Conservation (phyloP, 2,113 vertebrate genomes). For the Xiphophorus couchianus region DNA sequence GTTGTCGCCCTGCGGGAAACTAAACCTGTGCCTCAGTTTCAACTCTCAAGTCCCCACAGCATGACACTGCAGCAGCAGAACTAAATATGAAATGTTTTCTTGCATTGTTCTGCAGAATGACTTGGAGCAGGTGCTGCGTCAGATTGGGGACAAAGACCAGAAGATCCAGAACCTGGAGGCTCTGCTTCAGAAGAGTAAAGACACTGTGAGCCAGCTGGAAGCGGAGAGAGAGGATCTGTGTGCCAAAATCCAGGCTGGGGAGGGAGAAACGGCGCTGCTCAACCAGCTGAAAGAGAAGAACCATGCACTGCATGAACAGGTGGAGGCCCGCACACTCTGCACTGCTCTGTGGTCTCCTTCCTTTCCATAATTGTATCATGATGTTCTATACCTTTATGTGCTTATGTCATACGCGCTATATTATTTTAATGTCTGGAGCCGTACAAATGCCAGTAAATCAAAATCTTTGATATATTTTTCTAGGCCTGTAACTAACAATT, state of each 20-base stretch:
- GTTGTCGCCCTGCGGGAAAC: too few species aligned
- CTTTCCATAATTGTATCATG: background rate
- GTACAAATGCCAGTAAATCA: background rate
- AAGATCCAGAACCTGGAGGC: constrained; percentile 99
- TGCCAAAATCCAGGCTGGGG: constrained; percentile 97
- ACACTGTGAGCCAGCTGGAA: constrained; percentile 91
- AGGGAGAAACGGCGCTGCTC: constrained; percentile 95
- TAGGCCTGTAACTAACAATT: too few species aligned
- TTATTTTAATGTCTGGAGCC: too few species aligned
- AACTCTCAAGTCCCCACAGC: too few species aligned
- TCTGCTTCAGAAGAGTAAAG: constrained; percentile 95
- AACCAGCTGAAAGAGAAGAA: constrained; percentile 98
- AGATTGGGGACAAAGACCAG: constrained; percentile 99
- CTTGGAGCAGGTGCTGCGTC: constrained; percentile 95
- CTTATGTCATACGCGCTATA: too few species aligned
- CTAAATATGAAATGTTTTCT: background rate
- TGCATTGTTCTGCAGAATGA: constrained; percentile 84
- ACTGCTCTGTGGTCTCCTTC: background rate
- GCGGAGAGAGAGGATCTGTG: constrained; percentile 94
- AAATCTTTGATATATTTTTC: background rate
- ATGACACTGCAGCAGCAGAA: background rate
- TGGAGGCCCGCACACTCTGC: constrained; percentile 43
- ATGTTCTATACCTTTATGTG: background rate
- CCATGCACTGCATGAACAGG: constrained; percentile 91
- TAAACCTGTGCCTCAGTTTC: too few species aligned